A percentile compares a stretch with the other conserved stretches of the same genome.
phyloP scores from a whole-genome alignment of 2,888 invertebrate species.

The Gasteruption jaculator region DNA sequence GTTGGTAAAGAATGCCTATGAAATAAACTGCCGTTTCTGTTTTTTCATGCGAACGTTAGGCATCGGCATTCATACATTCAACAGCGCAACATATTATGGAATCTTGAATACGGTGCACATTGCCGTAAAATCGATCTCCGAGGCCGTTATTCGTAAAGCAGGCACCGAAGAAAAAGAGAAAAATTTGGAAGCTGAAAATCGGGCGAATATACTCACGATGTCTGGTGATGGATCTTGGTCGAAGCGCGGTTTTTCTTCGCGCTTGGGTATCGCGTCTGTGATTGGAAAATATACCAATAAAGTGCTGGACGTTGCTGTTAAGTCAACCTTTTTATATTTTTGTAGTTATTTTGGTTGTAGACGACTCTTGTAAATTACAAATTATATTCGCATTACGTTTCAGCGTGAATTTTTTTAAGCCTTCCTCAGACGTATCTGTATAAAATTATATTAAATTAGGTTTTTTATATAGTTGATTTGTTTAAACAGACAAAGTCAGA shows the following conservation, averaged over 20 bases:
- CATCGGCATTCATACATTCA: constrained; percentile 25
- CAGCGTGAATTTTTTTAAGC: too few species aligned
- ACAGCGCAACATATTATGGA: constrained; percentile 16
- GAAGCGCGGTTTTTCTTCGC: constrained; percentile 24
- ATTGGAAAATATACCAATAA: constrained; percentile 27
- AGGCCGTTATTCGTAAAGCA: constrained; percentile 16
- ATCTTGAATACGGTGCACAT: constrained; percentile 14
- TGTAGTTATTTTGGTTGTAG: too few species aligned
- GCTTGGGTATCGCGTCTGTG: constrained; percentile 22
- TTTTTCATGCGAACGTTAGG: constrained; percentile 29
- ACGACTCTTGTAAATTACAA: too few species aligned
- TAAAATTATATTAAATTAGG: too few species aligned
- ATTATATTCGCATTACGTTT: too few species aligned
- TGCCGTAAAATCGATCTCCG: constrained; percentile 14
- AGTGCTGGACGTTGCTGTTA: constrained; percentile 23
- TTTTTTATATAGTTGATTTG: too few species aligned
- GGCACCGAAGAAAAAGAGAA: constrained; percentile 23
- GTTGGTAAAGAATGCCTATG: too few species aligned
- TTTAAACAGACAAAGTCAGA: too few species aligned
- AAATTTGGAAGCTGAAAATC: constrained; percentile 18
- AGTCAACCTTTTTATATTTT: constrained; percentile 25
- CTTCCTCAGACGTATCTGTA: too few species aligned
- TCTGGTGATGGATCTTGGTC: constrained; percentile 22
- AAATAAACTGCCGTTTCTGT: constrained; percentile 26
- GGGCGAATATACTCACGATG: constrained; percentile 17